Evolutionary conservation across 2,888 invertebrate genomes (phyloP).

Genomic region (Mesochorus sp.): DNA sequence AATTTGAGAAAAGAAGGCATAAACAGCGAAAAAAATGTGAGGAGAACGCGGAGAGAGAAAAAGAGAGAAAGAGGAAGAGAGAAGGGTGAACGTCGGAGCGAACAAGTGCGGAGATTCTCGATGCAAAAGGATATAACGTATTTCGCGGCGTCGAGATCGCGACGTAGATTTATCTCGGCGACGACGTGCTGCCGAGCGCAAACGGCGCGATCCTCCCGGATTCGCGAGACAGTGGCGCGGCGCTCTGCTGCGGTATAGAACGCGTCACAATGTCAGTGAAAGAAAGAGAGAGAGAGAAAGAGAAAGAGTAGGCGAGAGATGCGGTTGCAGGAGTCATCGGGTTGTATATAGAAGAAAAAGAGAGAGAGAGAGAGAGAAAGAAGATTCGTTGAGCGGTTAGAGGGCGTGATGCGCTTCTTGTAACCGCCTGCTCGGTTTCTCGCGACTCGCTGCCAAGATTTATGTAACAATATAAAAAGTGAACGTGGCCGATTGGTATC

Average conservation of each 20-base stretch:
- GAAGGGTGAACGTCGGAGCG: neutral
- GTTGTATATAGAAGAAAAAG: slow-evolving; percentile 7
- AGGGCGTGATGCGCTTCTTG: slow-evolving; percentile 2
- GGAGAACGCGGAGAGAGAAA: too few relatives aligned
- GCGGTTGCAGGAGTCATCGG: slow-evolving; percentile 2
- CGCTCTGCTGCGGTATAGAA: neutral
- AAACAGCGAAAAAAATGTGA: slow-evolving; percentile 1
- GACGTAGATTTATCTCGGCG: slow-evolving; percentile 71
- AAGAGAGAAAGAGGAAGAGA: slow-evolving; percentile 10
- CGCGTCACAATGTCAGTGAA: neutral
- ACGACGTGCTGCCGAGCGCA: slow-evolving; percentile 14
- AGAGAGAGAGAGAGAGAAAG: neutral
- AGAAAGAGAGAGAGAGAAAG: neutral
- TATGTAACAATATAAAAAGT: neutral
- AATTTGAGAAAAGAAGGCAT: slow-evolving; percentile 9
- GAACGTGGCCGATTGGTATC: too few relatives aligned
- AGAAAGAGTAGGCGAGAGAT: neutral
- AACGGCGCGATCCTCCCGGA: slow-evolving; percentile 15
- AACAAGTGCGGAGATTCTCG: slow-evolving; percentile 41
- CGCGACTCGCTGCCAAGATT: neutral
- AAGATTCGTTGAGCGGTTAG: neutral
- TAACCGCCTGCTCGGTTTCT: neutral
- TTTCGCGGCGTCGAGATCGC: slow-evolving; percentile 68
- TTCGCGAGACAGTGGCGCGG: neutral
- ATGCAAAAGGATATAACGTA: slow-evolving; percentile 65